Evolutionary conservation across 2,797 vertebrate species (phyloP), one percentile per base, ranked within the genome.

Genomic region (Anabas testudineus): DNA sequence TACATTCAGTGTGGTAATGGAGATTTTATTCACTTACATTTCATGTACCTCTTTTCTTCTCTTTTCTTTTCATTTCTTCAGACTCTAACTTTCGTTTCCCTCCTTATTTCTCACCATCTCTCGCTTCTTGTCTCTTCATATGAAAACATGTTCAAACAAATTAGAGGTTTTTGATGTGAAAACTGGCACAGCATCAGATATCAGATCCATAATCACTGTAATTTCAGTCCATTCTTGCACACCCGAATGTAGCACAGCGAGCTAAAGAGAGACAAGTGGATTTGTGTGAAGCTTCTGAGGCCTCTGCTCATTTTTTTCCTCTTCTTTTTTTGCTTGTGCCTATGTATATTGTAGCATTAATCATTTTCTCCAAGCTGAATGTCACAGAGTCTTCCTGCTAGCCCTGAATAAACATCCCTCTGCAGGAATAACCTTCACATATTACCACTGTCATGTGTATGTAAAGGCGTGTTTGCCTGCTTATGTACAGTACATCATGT

Each of bases 321-420:
- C 61, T 14, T 60, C 52, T 45, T 77, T 30, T 53, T 30, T 53
- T 89, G 67, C 73, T 66, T 8, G 53, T 84, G 83, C 74, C 77
- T 82, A 86, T 89, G 88, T 90, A 87, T 90, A 87, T 87, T 87
- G 76, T 82, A 69, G 85, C 90, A 90, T 91, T 91, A 90, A 92
- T 92, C 91, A 91, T 90, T 83, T 88, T 84, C 87, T 76, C 67
- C 80, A 15, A 49, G 87, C 87, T 91, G 88, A 91, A 91, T 91
- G 91, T 92, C 90, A 90, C 77, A 78, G 69, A 86, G 78, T 83
- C 81, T 85, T 75, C 84, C 82, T 78, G 87, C 87, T 81, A 87
- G 85, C 87, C 87, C 83, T 91, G 86, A 91, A 91, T 91, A 92
- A 92, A 92, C 91, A 89, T 90, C 85, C 77, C 78, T 88, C 86